Conservation (phyloP, 2,113 vertebrate species). For the Aleadryas rufinucha region DNA sequence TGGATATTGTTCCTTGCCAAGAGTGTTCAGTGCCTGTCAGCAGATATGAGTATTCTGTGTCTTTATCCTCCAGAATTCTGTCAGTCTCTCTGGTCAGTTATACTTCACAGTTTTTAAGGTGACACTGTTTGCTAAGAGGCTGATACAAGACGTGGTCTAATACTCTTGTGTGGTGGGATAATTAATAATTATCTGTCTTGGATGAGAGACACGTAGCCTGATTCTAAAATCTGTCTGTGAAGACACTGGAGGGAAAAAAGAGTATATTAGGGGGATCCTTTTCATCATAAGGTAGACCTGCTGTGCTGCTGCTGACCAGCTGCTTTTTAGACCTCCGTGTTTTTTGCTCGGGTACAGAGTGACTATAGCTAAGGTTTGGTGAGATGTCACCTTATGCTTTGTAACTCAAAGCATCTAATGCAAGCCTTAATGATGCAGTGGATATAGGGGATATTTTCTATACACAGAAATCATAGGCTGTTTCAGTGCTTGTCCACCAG, state of each 20-base stretch:
- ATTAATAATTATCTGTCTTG: not conserved
- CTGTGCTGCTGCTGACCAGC: not conserved
- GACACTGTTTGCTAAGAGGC: not conserved
- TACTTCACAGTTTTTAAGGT: not conserved
- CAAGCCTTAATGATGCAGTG: not conserved
- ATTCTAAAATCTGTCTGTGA: not conserved
- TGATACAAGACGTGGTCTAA: not conserved
- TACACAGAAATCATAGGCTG: not conserved
- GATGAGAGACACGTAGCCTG: rapidly evolving
- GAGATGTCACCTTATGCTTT: not conserved
- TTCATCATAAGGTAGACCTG: not conserved
- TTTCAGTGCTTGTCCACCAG: not conserved
- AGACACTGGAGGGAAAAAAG: not conserved
- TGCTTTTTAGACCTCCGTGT: not conserved
- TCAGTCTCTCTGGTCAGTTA: not conserved
- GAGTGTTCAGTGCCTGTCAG: not conserved
- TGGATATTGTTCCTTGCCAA: not conserved
- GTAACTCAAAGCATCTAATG: not conserved
- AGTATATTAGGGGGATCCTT: not conserved
- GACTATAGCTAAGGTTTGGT: not conserved
- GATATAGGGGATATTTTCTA: not conserved
- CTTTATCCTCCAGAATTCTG: not conserved
- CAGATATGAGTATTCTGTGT: not conserved
- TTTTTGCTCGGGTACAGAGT: not conserved
- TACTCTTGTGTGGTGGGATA: not conserved